Conservation (phyloP, 2,797 vertebrate species). For the Liasis olivaceus region DNA sequence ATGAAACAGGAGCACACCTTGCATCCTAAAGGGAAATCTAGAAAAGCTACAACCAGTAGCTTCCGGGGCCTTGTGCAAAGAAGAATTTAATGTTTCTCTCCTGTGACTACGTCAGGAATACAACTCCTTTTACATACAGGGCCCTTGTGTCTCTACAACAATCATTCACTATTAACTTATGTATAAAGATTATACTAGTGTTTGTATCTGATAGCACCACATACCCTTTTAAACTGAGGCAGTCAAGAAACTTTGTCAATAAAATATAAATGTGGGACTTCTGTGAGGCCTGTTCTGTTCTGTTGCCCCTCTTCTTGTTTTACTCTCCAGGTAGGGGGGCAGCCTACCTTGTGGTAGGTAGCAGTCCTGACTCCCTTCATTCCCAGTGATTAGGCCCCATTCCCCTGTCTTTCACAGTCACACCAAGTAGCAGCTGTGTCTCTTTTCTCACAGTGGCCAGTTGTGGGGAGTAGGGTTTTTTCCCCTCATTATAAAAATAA, state of each 20-base stretch:
- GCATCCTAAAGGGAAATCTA: background rate
- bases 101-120: background rate
- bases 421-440: background rate
- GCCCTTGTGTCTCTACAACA: background rate
- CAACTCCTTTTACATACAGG: background rate
- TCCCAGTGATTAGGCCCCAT: background rate
- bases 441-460: background rate
- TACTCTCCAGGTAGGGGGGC: background rate
- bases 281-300: background rate
- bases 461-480: background rate
- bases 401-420: background rate
- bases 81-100: background rate
- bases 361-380: background rate
- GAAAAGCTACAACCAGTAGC: background rate
- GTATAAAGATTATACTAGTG: background rate
- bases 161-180: background rate
- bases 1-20: background rate
- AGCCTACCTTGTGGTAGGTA: background rate
- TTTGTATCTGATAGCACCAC: background rate
- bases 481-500: background rate
- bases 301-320: background rate
- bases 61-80: background rate
- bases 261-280: background rate
- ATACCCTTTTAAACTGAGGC: background rate
- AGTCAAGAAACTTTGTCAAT: background rate